Evolutionary conservation across 2,113 vertebrate genomes (phyloP), one percentile per base, ranked within the genome.

Genomic region (Cacatua alba): DNA sequence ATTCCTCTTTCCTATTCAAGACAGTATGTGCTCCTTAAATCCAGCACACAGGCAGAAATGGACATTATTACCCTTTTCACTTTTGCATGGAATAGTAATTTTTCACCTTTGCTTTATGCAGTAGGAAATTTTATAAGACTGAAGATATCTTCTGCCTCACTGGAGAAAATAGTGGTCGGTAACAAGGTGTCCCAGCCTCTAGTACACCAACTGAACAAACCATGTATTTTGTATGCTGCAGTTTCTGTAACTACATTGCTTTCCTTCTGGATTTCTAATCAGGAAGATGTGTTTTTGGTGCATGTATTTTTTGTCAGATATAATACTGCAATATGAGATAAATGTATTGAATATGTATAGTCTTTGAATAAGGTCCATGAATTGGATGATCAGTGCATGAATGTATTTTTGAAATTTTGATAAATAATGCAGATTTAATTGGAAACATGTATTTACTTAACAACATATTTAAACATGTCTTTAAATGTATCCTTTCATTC

Each of bases 221-320:
- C 0, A 6, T 10, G 1, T 10, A 4, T 53, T 59, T 51, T 52
- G 16, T 3, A 21, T 17, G 29, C 39, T 53, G n/a, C 60, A 2
- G 1, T 46, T 62, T 21, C 23, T 18, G 25, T 84, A 60, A 15
- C 11, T n/a, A 11, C 5, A 29, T 37, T 9, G 8, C 28, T 43
- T 52, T 43, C n/a, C 11, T 55, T 33, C 41, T 33, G 26, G 11
- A 37, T 74, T 49, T 63, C 35, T 14, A 55, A 25, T 7, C 46
- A 14, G 13, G 28, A 28, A 23, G 37, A 10, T 23, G 15, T 46
- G 29, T 9, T 31, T 59, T 59, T 35, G 14, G 5, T 35, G 6
- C 13, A 6, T 20, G 3, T 11, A 5, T 62, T 44, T 37, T 46
- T 65, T 49, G 15, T n/a, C 53, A 43, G 37, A 17, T 43, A 43